Percentiles rank a stretch among this genome's conserved stretches.
phyloP scores from a whole-genome alignment of 2,797 vertebrate genomes.

The Chelon auratus region DNA sequence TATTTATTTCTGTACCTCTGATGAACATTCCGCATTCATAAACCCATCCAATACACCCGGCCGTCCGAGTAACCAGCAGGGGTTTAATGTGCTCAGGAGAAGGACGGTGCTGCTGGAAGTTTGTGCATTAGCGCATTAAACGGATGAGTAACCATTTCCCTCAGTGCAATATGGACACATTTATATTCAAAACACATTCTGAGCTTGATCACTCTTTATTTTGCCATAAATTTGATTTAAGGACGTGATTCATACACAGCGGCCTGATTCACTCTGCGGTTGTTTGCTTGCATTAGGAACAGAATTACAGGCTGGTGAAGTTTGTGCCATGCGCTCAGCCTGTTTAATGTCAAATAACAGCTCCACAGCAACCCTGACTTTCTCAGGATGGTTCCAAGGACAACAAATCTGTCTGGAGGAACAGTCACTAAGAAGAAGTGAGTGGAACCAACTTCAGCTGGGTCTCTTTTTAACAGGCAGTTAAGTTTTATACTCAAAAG shows the following conservation, averaged over 20 bases:
- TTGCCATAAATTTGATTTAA: slow-evolving; percentile 55
- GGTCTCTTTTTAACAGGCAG: slow-evolving; percentile 7
- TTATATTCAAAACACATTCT: slow-evolving; percentile 46
- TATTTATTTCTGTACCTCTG: slow-evolving; percentile 32
- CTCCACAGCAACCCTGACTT: slow-evolving; percentile 30
- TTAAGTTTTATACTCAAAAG: too few relatives aligned
- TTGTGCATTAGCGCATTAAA: slow-evolving; percentile 52
- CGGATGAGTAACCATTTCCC: slow-evolving; percentile 63
- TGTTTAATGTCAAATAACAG: slow-evolving; percentile 44
- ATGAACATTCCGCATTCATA: slow-evolving; percentile 56
- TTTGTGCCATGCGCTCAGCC: slow-evolving; percentile 43
- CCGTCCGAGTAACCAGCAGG: slow-evolving; percentile 35
- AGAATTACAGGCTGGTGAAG: slow-evolving; percentile 56
- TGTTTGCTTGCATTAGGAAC: slow-evolving; percentile 57
- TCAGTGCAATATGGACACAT: slow-evolving; percentile 27
- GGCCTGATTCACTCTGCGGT: slow-evolving; percentile 51
- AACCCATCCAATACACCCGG: slow-evolving; percentile 19
- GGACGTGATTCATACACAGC: slow-evolving; percentile 56
- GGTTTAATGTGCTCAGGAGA: slow-evolving; percentile 40
- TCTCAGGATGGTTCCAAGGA: slow-evolving; percentile 50
- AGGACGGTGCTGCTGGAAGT: slow-evolving; percentile 44
- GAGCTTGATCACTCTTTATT: slow-evolving; percentile 55
- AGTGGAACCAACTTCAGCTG: slow-evolving; percentile 19
- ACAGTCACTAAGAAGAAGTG: slow-evolving; percentile 30
- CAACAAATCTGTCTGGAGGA: slow-evolving; percentile 46